Conservation (phyloP, 2,113 vertebrate species). For the Pomatostomus ruficeps region DNA sequence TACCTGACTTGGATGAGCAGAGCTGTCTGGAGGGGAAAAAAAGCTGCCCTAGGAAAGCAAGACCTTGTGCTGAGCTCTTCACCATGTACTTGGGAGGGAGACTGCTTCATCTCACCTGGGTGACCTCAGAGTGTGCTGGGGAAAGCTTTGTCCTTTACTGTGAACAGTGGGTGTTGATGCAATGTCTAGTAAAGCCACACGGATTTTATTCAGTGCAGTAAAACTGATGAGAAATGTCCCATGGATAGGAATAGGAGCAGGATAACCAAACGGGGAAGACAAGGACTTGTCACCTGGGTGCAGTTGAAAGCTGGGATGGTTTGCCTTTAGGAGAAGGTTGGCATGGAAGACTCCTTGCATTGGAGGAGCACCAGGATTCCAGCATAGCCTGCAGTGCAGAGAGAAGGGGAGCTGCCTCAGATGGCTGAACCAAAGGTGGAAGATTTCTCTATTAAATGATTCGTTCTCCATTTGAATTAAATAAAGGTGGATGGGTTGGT, state of each 20-base stretch:
- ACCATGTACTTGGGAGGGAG: fast-evolving
- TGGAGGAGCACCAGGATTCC: neutral
- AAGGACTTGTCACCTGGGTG: too few relatives aligned
- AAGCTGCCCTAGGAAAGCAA: neutral
- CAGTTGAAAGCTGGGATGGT: neutral
- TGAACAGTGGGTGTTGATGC: neutral
- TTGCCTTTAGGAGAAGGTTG: neutral
- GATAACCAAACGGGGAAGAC: neutral
- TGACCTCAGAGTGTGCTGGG: neutral
- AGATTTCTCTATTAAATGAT: neutral
- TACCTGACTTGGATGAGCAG: neutral
- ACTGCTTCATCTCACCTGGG: neutral
- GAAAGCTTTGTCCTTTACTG: neutral
- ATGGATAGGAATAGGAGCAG: neutral
- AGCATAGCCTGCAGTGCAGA: neutral
- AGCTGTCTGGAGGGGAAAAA: neutral
- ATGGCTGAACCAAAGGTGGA: neutral
- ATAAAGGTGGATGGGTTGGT: neutral
- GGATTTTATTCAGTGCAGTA: neutral
- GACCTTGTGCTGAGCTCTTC: neutral
- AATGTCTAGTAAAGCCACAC: neutral
- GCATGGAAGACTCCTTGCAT: neutral
- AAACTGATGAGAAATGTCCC: neutral
- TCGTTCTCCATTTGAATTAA: neutral
- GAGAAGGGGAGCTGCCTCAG: neutral